phyloP scores from a whole-genome alignment of 2,888 invertebrate genomes.

The Nomada fabriciana region DNA sequence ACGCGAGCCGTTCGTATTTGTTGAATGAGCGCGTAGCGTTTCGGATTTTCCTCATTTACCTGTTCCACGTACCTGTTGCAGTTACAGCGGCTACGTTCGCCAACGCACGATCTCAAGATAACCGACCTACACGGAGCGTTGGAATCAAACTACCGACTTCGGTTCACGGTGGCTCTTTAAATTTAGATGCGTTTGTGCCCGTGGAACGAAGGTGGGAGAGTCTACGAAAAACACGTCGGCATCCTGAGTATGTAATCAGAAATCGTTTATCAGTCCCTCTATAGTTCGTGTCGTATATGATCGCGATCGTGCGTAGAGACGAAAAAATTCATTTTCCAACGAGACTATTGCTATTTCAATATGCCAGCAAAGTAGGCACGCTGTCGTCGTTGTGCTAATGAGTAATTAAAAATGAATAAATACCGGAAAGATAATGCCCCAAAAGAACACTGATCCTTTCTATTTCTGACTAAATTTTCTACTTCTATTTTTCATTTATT shows the following conservation, averaged over 20 bases:
- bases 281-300: not conserved
- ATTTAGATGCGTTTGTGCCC: not conserved
- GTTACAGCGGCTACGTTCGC: not conserved
- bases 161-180: not conserved
- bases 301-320: too few species aligned
- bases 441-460: not conserved
- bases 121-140: not conserved
- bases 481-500: constrained; percentile 10
- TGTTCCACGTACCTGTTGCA: constrained; percentile 49
- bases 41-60: not conserved
- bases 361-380: too few species aligned
- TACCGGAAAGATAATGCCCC: not conserved
- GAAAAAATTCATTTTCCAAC: not conserved
- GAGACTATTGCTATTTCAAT: not conserved
- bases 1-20: not conserved
- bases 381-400: too few species aligned
- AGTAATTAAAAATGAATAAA: not conserved
- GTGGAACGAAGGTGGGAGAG: constrained; percentile 34
- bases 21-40: not conserved
- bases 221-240: constrained; percentile 20
- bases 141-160: constrained; percentile 16
- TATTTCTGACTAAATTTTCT: not conserved
- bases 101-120: not conserved
- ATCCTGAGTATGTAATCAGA: not conserved
- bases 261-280: not conserved